Conservation (phyloP, 23 tunicate genomes). For the Diplosoma virens region DNA sequence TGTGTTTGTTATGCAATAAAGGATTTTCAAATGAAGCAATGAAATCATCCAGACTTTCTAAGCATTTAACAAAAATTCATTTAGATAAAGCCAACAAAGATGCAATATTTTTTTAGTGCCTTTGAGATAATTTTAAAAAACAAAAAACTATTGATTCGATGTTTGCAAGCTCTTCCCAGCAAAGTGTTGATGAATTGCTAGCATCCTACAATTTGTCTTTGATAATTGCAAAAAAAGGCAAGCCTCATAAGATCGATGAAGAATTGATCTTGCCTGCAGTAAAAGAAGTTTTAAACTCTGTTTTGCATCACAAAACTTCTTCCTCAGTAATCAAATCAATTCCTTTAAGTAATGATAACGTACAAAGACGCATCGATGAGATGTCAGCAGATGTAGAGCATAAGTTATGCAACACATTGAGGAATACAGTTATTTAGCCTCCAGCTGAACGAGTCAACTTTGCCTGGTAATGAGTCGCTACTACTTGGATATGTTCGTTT, state of each 20-base stretch:
- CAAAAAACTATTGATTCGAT: conserved; percentile 36
- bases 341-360: conserved; percentile 1
- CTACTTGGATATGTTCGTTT: conserved; percentile 49
- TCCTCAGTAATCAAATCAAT: conserved; percentile 23
- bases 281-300: conserved; percentile 42
- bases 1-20: background rate
- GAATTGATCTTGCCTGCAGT: conserved; percentile 51
- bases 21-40: background rate
- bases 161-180: conserved; percentile 34
- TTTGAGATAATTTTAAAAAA: conserved; percentile 49
- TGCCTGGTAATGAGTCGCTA: conserved; percentile 49
- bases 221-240: conserved; percentile 45
- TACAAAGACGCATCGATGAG: conserved; percentile 29
- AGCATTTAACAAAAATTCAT: conserved; percentile 45
- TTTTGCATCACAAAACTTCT: conserved; percentile 43
- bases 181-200: conserved; percentile 48
- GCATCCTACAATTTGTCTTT: conserved; percentile 39
- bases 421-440: background rate
- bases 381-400: conserved; percentile 33
- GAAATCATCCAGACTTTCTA: conserved; percentile 30
- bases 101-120: conserved; percentile 33
- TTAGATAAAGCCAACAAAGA: conserved; percentile 24
- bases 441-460: conserved; percentile 49
- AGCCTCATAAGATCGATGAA: conserved; percentile 38
- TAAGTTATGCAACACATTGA: conserved; percentile 33